These are phyloP conservation scores for Sanderia malayensis DNA, from an alignment of 30 jellyfish, hydroid and myxozoan genomes.

Conservation along the genomic window DNA sequence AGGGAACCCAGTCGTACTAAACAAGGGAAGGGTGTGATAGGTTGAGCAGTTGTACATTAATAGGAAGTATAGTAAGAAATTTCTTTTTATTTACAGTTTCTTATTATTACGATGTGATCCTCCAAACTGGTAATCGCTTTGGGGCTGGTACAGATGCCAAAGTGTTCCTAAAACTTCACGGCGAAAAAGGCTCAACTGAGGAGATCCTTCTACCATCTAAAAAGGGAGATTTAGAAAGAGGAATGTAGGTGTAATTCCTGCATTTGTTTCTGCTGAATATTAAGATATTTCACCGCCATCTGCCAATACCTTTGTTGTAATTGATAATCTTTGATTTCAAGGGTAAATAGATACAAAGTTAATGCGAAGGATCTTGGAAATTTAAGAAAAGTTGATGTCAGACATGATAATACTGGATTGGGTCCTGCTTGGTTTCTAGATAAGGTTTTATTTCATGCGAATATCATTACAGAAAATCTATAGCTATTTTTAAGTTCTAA, in stretches of 20 bases:
- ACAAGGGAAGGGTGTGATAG: too few relatives aligned
- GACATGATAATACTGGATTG: constrained; percentile 91
- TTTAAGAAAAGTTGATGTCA: constrained; percentile 38
- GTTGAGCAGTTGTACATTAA: too few relatives aligned
- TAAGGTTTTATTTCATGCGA: constrained; percentile 68
- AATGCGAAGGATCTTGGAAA: constrained; percentile 62
- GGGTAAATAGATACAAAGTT: constrained; percentile 72
- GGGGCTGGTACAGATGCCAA: constrained; percentile 98
- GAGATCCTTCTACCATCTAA: constrained; percentile 63
- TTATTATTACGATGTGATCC: constrained; percentile 61
- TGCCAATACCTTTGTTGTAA: not conserved
- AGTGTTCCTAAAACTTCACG: constrained; percentile 61
- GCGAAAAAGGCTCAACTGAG: constrained; percentile 80
- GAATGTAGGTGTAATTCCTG: constrained; percentile 63
- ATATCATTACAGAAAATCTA: too few relatives aligned
- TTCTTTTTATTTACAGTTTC: constrained; percentile 44
- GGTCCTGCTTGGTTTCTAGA: constrained; percentile 94
- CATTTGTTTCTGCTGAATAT: not conserved
- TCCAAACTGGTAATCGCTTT: constrained; percentile 84
- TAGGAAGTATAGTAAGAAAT: too few relatives aligned
- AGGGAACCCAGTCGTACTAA: too few relatives aligned
- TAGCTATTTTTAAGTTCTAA: too few relatives aligned
- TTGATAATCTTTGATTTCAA: not conserved
- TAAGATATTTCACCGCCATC: not conserved
- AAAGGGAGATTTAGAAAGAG: constrained; percentile 87